Base-by-base conservation (phyloP, 1,140 invertebrate genomes). In the Pogonus chalceus region DNA sequence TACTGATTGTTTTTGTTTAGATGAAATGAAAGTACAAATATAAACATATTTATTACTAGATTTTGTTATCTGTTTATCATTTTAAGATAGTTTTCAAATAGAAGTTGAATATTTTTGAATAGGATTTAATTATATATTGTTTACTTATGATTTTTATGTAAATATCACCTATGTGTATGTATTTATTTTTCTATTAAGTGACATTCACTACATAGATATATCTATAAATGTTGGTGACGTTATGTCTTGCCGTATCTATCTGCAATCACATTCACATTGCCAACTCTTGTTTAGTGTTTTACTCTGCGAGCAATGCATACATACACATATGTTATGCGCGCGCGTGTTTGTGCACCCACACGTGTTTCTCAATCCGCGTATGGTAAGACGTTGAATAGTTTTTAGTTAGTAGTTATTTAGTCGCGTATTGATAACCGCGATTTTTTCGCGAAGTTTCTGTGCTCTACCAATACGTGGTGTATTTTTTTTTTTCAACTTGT, bases 201-300 rank as follows among this genome's bases (percentile, higher is more conserved):
- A 31, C 4, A 4, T 14, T 14, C 26, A 31, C 26, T 7, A 7
- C 26, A 31, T 14, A 7, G 4, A 16, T 12, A 43, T 12, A 16
- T 43, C 37, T 43, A 43, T 43, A 12, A 43, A 43, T 43, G 37
- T 12, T 43, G 37, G 7, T 43, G 37, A 43, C 37, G 37, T 4
- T 16, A 43, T 43, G 37, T 43, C 37, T 43, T 4, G 4, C 26
- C 26, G 26, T 31, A 31, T 31, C 7, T 43, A 18, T 18, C 7
- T 43, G 18, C 18, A 16, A 10, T 12, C 18, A 16, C 18, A 18
- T 43, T 43, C 37, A 43, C 18, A 43, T 43, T 43, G 9, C 37
- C 18, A 43, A 43, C 7, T 4, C 37, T 31, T 31, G 26, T 31
- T 31, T 31, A 14, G 18, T 10, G 37, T 16, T 16, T 16, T 16